Percentiles rank a stretch among this genome's conserved stretches.
Conservation (phyloP, 2,797 vertebrate genomes). For the Telmatherina bonti region DNA sequence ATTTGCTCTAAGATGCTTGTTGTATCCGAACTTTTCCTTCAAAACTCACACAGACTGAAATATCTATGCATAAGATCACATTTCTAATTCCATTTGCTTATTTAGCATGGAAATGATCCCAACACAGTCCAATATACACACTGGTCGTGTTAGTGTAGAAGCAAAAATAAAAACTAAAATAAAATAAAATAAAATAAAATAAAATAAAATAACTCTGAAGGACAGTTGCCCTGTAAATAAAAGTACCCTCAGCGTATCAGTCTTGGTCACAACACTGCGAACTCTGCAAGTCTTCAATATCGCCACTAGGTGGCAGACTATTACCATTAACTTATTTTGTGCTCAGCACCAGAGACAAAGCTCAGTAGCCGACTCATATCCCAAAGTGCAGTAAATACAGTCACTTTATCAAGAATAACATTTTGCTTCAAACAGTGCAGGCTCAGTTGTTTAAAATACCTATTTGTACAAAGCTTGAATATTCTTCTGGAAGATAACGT, state of each 20-base stretch:
- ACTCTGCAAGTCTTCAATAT: neutral
- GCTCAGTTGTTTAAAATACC: neutral
- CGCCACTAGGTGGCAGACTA: constrained; percentile 69
- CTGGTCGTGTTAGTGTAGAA: no score
- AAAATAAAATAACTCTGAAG: neutral
- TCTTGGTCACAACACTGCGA: neutral
- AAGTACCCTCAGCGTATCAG: neutral
- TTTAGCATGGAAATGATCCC: neutral
- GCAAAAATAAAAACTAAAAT: neutral
- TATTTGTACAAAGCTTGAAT: neutral
- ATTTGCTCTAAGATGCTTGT: neutral
- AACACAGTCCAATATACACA: neutral
- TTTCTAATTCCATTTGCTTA: no score
- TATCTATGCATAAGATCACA: neutral
- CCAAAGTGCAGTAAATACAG: neutral
- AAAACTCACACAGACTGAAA: neutral
- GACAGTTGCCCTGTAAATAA: neutral
- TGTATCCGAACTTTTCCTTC: neutral
- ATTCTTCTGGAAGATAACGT: neutral
- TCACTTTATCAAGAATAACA: neutral
- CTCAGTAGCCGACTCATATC: neutral
- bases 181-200: no score
- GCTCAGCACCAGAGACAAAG: neutral
- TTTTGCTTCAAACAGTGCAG: neutral
- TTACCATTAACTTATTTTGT: constrained; percentile 30